phyloP scores from a whole-genome alignment of 2,888 invertebrate species.

The Schizotus pectinicornis region DNA sequence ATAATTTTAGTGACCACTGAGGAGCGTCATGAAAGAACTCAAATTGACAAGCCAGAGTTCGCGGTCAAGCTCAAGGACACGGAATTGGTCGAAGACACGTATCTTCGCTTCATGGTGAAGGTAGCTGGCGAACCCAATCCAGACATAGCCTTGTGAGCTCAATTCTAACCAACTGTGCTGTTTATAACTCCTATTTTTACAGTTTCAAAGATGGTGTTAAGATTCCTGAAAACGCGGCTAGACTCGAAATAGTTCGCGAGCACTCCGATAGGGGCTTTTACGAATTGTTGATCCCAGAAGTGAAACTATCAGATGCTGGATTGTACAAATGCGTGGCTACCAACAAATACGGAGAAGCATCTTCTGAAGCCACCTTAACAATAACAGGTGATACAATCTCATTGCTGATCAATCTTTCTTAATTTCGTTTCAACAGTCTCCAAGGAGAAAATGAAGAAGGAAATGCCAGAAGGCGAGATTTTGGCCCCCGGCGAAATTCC shows the following conservation, averaged over 20 bases:
- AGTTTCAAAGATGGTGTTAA: slow-evolving; percentile 84
- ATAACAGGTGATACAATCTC: slow-evolving; percentile 70
- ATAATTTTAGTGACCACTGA: slow-evolving; percentile 69
- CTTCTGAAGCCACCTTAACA: slow-evolving; percentile 76
- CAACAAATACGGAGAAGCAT: slow-evolving; percentile 81
- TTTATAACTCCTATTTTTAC: slow-evolving; percentile 30
- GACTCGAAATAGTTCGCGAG: slow-evolving; percentile 74
- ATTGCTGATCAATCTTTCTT: neutral
- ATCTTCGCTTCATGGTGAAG: slow-evolving; percentile 86
- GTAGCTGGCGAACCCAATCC: slow-evolving; percentile 90
- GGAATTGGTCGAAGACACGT: slow-evolving; percentile 85
- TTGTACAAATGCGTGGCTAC: slow-evolving; percentile 83
- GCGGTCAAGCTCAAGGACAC: slow-evolving; percentile 85
- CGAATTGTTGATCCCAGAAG: slow-evolving; percentile 85
- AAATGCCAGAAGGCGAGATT: slow-evolving; percentile 71
- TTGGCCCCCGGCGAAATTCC: slow-evolving; percentile 77
- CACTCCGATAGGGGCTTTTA: slow-evolving; percentile 84
- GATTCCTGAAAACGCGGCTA: slow-evolving; percentile 71
- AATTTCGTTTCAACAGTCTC: slow-evolving; percentile 4
- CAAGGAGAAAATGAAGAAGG: slow-evolving; percentile 57
- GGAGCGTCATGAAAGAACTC: slow-evolving; percentile 71
- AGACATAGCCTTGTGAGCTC: slow-evolving; percentile 85
- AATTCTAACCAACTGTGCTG: neutral
- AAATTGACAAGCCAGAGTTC: slow-evolving; percentile 82
- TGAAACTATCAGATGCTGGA: slow-evolving; percentile 79